Evolutionary conservation across 1,140 invertebrate species (phyloP).

Genomic region (Cataglyphis hispanica): DNA sequence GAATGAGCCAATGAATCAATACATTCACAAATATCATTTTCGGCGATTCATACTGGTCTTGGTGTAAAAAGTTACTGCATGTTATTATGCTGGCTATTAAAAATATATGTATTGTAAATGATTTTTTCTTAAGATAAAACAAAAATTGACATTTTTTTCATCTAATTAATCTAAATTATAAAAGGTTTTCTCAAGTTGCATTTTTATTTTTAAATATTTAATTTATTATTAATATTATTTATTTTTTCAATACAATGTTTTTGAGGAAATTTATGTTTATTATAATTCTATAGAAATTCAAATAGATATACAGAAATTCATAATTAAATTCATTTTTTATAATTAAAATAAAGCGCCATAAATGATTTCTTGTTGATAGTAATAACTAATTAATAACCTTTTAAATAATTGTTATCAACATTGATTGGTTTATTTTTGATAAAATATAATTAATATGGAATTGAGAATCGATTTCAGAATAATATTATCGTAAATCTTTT

Average conservation of each 20-base stretch:
- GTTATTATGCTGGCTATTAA: not conserved
- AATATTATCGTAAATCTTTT: not conserved
- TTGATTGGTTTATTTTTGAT: not conserved
- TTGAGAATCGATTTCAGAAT: not conserved
- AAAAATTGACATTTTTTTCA: not conserved
- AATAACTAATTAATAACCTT: not conserved
- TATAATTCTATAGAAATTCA: not conserved
- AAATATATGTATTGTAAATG: too few relatives aligned
- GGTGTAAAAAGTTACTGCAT: not conserved
- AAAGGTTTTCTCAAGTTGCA: not conserved
- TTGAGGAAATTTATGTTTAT: not conserved
- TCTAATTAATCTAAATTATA: not conserved
- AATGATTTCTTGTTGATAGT: slow-evolving; percentile 24
- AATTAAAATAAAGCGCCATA: not conserved
- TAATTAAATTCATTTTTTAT: not conserved
- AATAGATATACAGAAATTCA: not conserved
- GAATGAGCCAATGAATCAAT: slow-evolving; percentile 26
- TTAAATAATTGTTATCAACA: not conserved
- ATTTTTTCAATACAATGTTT: not conserved
- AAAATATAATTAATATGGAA: not conserved
- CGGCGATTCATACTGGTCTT: not conserved
- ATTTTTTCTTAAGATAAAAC: not conserved
- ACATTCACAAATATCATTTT: slow-evolving; percentile 17
- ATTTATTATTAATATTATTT: not conserved
- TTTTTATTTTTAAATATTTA: not conserved